Percentiles rank a stretch among this genome's conserved stretches.
These are phyloP conservation scores for Electrona antarctica DNA, from an alignment of 2,113 vertebrate species.

Conservation along the genomic window DNA sequence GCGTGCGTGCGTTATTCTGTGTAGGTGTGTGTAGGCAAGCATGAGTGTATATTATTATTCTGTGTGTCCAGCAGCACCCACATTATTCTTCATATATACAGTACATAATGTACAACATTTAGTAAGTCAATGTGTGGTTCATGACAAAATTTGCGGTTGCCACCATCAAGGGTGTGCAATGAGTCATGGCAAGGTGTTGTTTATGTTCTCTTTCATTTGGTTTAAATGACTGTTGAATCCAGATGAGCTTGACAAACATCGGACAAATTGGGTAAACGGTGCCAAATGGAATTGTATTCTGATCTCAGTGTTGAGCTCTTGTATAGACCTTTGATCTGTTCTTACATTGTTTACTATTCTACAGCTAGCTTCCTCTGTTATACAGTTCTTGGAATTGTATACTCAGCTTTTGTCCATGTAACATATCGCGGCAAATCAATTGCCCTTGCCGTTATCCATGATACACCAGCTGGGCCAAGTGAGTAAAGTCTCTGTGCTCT, in stretches of 20 bases:
- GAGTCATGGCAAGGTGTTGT: slow-evolving; percentile 26
- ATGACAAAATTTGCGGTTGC: background rate
- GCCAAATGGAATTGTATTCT: slow-evolving; percentile 18
- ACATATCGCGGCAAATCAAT: slow-evolving; percentile 16
- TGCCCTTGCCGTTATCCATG: background rate
- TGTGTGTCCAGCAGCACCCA: background rate
- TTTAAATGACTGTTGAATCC: slow-evolving; percentile 22
- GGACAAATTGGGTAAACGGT: background rate
- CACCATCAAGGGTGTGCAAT: background rate
- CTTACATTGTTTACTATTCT: background rate
- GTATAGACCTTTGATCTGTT: background rate
- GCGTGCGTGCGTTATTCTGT: too few species aligned
- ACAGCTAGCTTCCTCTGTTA: too few species aligned
- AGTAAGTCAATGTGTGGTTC: too few species aligned
- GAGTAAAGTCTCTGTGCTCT: background rate
- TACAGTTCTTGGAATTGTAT: slow-evolving; percentile 3
- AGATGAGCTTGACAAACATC: slow-evolving; percentile 9
- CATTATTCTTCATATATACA: background rate
- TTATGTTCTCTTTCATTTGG: background rate
- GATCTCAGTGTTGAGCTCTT: slow-evolving; percentile 2
- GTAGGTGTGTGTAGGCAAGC: background rate
- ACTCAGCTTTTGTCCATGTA: slow-evolving; percentile 8
- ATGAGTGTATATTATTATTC: background rate
- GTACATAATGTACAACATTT: too few species aligned
- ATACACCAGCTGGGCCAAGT: background rate